Percentiles rank a stretch among this genome's conserved stretches.
Conservation (phyloP, 2,888 invertebrate genomes). For the Blastobasis lacticolella region DNA sequence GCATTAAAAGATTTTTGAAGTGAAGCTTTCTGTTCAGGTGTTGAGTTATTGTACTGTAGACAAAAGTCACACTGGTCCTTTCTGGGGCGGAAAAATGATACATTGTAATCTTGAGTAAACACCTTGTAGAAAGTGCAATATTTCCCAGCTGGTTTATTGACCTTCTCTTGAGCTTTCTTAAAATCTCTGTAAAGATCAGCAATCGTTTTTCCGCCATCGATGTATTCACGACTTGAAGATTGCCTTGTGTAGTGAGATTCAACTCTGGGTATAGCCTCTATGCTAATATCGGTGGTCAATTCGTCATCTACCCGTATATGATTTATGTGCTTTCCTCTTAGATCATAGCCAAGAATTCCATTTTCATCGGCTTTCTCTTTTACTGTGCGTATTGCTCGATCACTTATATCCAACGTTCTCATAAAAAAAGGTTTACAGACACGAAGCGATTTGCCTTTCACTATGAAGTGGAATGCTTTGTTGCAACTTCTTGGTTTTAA, state of each 20-base stretch:
- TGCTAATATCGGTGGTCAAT: neutral
- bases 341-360: too few species aligned
- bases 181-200: conserved; percentile 10
- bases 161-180: conserved; percentile 2
- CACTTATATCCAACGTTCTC: too few species aligned
- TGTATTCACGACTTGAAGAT: conserved; percentile 7
- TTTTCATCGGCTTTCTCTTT: too few species aligned
- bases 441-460: neutral
- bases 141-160: conserved; percentile 4
- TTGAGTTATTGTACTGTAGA: conserved; percentile 6
- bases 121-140: conserved; percentile 7
- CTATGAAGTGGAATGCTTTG: neutral
- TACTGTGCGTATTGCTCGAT: too few species aligned
- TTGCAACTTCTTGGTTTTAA: neutral
- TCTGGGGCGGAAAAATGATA: conserved; percentile 8
- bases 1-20: conserved; percentile 2
- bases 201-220: conserved; percentile 11
- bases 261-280: neutral
- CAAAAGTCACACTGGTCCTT: conserved; percentile 13
- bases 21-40: neutral
- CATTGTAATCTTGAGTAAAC: conserved; percentile 7
- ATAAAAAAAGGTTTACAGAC: neutral
- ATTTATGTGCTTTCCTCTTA: neutral
- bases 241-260: conserved; percentile 1
- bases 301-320: neutral